These are phyloP conservation scores for Eublepharis macularius DNA, from an alignment of 2,113 vertebrate genomes.

Conservation along the genomic window DNA sequence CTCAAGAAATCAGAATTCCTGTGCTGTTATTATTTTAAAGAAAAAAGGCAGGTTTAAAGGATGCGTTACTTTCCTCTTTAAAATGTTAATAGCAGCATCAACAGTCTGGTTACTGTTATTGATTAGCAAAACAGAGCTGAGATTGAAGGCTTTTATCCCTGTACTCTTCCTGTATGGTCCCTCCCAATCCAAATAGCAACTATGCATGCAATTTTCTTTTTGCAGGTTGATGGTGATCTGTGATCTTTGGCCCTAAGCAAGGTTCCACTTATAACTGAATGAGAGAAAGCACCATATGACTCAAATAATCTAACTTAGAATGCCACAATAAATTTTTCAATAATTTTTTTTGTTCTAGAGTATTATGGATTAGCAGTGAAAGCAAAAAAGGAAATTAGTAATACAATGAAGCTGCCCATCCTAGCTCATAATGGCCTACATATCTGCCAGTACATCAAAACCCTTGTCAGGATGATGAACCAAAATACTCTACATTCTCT, in stretches of 20 bases:
- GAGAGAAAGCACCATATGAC: constrained; percentile 38
- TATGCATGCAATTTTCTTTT: no score
- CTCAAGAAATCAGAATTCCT: no score
- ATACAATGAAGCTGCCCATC: constrained; percentile 69
- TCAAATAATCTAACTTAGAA: constrained; percentile 69
- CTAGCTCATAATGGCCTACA: constrained; percentile 74
- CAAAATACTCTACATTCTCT: constrained; percentile 67
- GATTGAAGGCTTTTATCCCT: no score
- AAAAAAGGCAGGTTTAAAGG: no score
- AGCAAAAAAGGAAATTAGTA: constrained; percentile 80
- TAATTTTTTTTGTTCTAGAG: constrained; percentile 73
- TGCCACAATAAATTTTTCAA: constrained; percentile 70
- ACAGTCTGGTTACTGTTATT: no score
- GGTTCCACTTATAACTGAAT: constrained; percentile 42
- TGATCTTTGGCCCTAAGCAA: neutral
- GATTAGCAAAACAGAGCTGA: no score
- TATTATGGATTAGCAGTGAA: constrained; percentile 78
- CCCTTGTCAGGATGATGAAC: constrained; percentile 71
- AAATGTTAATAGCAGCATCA: no score
- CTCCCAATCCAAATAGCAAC: no score
- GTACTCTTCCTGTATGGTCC: no score
- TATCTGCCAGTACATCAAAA: constrained; percentile 80
- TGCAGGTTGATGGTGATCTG: no score
- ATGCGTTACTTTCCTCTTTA: no score
- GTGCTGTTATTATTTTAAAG: no score